Conservation (phyloP, 2,888 invertebrate species). For the Muschampia plurimacula region DNA sequence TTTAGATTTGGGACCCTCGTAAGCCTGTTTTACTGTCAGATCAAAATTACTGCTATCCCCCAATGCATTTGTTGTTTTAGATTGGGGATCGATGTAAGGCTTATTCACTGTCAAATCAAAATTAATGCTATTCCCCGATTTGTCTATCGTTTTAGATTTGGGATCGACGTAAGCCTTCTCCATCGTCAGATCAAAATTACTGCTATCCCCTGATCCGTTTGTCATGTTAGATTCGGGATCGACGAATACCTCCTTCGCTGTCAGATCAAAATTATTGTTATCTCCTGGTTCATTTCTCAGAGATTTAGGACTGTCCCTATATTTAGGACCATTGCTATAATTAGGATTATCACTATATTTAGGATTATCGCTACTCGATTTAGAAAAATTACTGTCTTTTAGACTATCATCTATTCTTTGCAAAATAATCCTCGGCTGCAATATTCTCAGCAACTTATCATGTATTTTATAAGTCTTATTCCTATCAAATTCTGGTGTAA, state of each 20-base stretch:
- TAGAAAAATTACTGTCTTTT: neutral
- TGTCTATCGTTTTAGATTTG: conserved; percentile 58
- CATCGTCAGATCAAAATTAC: too few species aligned
- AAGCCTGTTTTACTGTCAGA: too few species aligned
- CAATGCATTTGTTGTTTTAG: too few species aligned
- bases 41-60: too few species aligned
- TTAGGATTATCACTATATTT: neutral
- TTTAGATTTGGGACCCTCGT: too few species aligned
- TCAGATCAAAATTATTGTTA: neutral
- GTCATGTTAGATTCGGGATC: too few species aligned
- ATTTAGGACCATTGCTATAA: neutral
- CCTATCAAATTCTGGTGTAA: neutral
- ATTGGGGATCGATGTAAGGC: too few species aligned
- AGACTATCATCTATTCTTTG: conserved; percentile 52
- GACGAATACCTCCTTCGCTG: conserved; percentile 32
- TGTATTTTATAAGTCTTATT: conserved; percentile 54
- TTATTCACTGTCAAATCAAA: too few species aligned
- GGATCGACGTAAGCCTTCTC: conserved; percentile 59
- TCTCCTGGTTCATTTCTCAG: neutral
- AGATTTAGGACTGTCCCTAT: neutral
- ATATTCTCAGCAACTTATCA: conserved; percentile 59
- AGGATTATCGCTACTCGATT: neutral
- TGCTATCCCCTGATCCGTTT: too few species aligned
- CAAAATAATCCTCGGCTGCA: conserved; percentile 62
- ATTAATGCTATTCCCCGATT: too few species aligned